A percentile compares a stretch with the other conserved stretches of the same genome.
These are phyloP conservation scores for Lasioglossum zephyrum DNA, from an alignment of 2,888 invertebrate species.

Conservation along the genomic window DNA sequence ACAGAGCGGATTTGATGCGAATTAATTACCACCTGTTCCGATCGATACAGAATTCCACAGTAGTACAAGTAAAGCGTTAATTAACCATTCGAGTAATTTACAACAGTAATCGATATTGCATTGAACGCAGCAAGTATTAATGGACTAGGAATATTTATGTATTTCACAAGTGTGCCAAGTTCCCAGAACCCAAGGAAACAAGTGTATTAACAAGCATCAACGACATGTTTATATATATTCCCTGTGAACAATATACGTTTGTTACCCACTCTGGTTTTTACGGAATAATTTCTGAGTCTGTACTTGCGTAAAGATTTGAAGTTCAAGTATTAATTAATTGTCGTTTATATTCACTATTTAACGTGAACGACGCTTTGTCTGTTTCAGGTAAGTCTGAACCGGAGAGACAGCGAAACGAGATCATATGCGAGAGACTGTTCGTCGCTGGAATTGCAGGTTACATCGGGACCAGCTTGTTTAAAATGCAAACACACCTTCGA, in stretches of 20 bases:
- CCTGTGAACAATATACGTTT: neutral
- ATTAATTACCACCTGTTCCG: neutral
- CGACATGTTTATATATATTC: neutral
- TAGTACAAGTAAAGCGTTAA: constrained; percentile 19
- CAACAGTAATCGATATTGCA: neutral
- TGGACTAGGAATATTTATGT: neutral
- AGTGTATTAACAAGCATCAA: neutral
- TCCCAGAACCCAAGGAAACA: neutral
- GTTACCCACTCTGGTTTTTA: neutral
- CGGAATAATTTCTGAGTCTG: neutral
- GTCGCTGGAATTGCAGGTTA: neutral
- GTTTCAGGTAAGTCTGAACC: constrained; percentile 35
- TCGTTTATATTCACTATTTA: neutral
- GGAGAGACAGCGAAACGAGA: neutral
- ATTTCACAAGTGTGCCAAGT: neutral
- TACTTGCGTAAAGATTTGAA: neutral
- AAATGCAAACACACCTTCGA: constrained; percentile 30
- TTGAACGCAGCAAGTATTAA: neutral
- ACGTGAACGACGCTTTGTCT: neutral
- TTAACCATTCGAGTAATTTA: neutral
- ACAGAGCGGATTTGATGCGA: neutral
- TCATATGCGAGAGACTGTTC: neutral
- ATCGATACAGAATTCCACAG: neutral
- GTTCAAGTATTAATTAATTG: neutral
- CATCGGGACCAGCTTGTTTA: constrained; percentile 4